Evolutionary conservation across 2,888 invertebrate genomes (phyloP), one percentile per base, ranked within the genome.

Genomic region (Diarsia dahlii): DNA sequence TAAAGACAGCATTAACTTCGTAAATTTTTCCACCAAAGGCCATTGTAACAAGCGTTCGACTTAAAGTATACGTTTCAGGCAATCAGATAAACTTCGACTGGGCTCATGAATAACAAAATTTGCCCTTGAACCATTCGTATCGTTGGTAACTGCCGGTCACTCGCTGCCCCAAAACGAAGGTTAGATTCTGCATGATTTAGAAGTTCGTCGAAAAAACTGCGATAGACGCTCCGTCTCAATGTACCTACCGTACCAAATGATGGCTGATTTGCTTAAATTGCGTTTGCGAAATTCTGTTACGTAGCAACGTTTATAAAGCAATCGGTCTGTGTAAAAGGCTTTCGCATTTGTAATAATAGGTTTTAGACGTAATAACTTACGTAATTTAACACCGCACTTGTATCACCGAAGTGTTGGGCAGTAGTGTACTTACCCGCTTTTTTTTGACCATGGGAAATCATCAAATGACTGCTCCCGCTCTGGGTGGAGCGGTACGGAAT

Each of bases 51-150:
- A 82, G 72, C 74, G 80, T 85, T 82, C 67, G 80, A 86, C 84
- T 80, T 84, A 88, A 89, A 86, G 76, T 84, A 90, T 85, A 84
- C 81, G 70, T 83, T 87, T 76, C 80, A 80, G 81, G 80, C 91
- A 87, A 95, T 95, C 95, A 91, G 95, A 95, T 95, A 95, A 95
- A 84, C 52, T 85, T 74, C 78, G 88, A 92, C 92, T 91, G 91
- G 88, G 88, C 88, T 92, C 92, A 92, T 93, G 94, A 94, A 94
- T 95, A 94, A 91, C 92, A 91, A 93, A 93, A 92, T 91, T 71
- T 83, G 87, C 82, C 95, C 96, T 95, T 95, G 95, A 95, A 94
- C 93, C 87, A 90, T 88, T 90, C 92, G 88, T 78, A 81, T 78
- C 68, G 76, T 48, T 70, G 50, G 73, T 60, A 66, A 82, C 76